Evolutionary conservation across 2,888 invertebrate genomes (phyloP).

Genomic region (Scaptomyza parva): DNA sequence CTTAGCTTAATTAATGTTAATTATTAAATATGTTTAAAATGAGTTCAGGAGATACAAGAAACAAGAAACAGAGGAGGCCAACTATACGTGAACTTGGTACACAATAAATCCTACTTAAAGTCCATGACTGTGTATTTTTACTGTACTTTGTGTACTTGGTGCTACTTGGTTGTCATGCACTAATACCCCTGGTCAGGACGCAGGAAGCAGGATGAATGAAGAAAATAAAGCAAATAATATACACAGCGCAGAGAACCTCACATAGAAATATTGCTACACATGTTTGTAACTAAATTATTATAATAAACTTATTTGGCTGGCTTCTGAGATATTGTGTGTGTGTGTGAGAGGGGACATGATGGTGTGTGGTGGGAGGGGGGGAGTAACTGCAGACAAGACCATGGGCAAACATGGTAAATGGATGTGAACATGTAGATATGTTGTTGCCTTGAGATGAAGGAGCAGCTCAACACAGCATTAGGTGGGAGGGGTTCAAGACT

Average conservation of each 20-base stretch:
- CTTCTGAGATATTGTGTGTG: constrained; percentile 1
- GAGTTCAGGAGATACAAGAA: not conserved
- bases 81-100: constrained; percentile 1
- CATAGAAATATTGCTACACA: constrained; percentile 64
- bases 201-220: constrained; percentile 14
- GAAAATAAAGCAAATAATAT: not conserved
- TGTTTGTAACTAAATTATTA: constrained; percentile 75
- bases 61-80: no score
- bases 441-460: constrained; percentile 15
- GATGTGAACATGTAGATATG: constrained; percentile 11
- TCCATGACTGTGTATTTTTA: constrained; percentile 52
- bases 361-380: not conserved
- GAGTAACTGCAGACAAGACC: not conserved
- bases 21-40: not conserved
- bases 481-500: not conserved
- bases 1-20: no score
- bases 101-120: constrained; percentile 65
- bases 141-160: constrained; percentile 4
- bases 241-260: no score
- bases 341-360: no score
- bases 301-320: constrained; percentile 71
- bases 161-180: constrained; percentile 21
- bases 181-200: constrained; percentile 32
- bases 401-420: constrained; percentile 20
- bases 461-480: constrained; percentile 8